These are phyloP conservation scores for Stegodyphus mimosarum DNA, from an alignment of 1,140 invertebrate species.

Conservation along the genomic window DNA sequence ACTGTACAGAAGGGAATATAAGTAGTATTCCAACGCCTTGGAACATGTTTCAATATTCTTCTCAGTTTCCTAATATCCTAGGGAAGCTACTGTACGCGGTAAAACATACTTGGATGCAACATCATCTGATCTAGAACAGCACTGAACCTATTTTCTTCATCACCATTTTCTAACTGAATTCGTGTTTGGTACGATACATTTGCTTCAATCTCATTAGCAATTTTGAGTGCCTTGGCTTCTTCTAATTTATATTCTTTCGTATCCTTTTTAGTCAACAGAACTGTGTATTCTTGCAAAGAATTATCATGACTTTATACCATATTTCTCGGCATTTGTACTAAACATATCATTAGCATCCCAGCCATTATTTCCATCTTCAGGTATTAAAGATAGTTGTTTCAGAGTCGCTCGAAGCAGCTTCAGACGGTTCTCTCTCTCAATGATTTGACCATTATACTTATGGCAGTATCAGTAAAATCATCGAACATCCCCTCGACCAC, in stretches of 20 bases:
- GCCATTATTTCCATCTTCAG: slow-evolving; percentile 74
- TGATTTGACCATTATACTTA: slow-evolving; percentile 75
- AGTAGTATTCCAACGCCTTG: no score
- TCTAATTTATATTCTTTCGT: slow-evolving; percentile 85
- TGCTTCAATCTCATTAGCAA: slow-evolving; percentile 90
- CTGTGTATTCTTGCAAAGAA: slow-evolving; percentile 85
- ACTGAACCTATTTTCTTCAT: slow-evolving; percentile 80
- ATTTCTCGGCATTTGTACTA: slow-evolving; percentile 87
- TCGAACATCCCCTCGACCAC: no score
- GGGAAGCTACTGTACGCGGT: no score
- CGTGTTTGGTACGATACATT: slow-evolving; percentile 82
- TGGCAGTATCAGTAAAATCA: slow-evolving; percentile 80
- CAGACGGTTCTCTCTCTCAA: slow-evolving; percentile 92
- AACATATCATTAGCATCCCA: slow-evolving; percentile 98
- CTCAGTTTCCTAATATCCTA: no score
- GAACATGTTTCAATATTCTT: no score
- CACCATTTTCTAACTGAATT: slow-evolving; percentile 88
- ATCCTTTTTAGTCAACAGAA: slow-evolving; percentile 83
- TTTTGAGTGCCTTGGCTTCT: slow-evolving; percentile 85
- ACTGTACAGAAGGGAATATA: no score
- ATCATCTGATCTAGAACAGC: slow-evolving; percentile 67
- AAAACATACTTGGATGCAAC: slow-evolving; percentile 15
- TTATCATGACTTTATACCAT: slow-evolving; percentile 90
- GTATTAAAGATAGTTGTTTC: slow-evolving; percentile 70
- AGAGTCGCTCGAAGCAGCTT: slow-evolving; percentile 70